A percentile compares a stretch with the other conserved stretches of the same genome.
These are phyloP conservation scores for Corella eumyota DNA, from an alignment of 23 tunicate genomes.

Conservation along the genomic window DNA sequence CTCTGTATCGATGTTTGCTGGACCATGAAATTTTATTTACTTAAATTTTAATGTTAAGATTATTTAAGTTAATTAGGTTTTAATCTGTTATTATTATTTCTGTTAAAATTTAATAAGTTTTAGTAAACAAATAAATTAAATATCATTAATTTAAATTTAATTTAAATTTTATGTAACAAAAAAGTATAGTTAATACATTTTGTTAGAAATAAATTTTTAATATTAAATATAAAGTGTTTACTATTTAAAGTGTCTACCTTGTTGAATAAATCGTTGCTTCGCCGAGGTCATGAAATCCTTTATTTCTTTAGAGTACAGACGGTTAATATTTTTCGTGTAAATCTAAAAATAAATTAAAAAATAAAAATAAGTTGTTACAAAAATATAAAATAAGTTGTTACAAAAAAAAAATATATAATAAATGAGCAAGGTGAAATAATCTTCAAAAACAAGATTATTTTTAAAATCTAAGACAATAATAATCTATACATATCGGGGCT, in stretches of 20 bases:
- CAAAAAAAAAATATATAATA: no score
- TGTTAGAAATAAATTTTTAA: background rate
- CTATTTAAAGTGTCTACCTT: conserved; percentile 31
- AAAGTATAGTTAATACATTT: background rate
- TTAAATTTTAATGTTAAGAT: background rate
- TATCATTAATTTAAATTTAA: no score
- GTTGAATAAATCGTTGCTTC: conserved; percentile 63
- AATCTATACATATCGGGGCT: no score
- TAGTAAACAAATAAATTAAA: no score
- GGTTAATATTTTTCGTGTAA: conserved; percentile 67
- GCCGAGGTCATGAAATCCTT: conserved; percentile 52
- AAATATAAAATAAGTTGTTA: no score
- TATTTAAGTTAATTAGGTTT: background rate
- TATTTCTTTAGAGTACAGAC: conserved; percentile 74
- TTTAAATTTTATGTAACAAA: no score
- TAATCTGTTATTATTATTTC: no score
- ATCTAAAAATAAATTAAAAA: conserved; percentile 15
- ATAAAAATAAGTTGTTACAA: no score
- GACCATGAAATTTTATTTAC: background rate
- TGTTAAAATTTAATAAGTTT: no score
- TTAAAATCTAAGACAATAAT: no score
- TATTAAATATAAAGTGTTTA: background rate
- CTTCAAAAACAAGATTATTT: no score
- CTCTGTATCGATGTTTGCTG: conserved; percentile 30
- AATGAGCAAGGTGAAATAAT: no score